Evolutionary conservation across 1,140 invertebrate species (phyloP).

Genomic region (Oedothorax gibbosus): DNA sequence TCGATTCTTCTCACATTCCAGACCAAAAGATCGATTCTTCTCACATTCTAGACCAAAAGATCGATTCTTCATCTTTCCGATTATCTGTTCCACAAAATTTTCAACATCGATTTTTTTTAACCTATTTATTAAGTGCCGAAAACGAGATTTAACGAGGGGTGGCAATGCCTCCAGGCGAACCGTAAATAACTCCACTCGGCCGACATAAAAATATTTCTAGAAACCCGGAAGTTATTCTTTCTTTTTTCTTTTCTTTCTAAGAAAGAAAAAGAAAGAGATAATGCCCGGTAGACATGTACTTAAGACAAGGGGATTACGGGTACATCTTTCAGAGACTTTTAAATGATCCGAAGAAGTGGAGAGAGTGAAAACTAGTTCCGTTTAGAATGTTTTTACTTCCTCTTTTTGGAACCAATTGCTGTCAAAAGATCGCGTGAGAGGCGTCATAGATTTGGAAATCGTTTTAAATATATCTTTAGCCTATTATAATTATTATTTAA

Average conservation of each 20-base stretch:
- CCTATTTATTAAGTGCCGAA: neutral
- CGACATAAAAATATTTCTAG: slow-evolving; percentile 17
- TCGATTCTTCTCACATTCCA: neutral
- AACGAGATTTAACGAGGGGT: neutral
- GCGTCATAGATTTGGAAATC: no score
- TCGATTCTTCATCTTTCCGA: neutral
- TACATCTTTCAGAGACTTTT: neutral
- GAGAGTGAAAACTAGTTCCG: neutral
- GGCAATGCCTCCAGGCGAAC: neutral
- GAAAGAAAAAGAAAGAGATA: neutral
- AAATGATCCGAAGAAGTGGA: neutral
- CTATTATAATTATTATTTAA: no score
- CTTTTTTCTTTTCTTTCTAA: no score
- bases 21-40: no score
- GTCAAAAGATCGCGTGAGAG: no score
- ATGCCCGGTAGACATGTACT: slow-evolving; percentile 3
- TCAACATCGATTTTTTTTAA: no score
- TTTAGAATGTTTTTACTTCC: slow-evolving; percentile 6
- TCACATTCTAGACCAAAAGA: neutral
- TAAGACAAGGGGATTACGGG: slow-evolving; percentile 21
- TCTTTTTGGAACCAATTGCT: neutral
- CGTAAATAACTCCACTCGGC: slow-evolving; percentile 11
- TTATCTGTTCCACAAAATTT: no score
- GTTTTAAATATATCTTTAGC: no score
- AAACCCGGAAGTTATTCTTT: slow-evolving; percentile 36